These are phyloP conservation scores for Scytalopus superciliaris DNA, from an alignment of 2,113 vertebrate species.

Conservation along the genomic window DNA sequence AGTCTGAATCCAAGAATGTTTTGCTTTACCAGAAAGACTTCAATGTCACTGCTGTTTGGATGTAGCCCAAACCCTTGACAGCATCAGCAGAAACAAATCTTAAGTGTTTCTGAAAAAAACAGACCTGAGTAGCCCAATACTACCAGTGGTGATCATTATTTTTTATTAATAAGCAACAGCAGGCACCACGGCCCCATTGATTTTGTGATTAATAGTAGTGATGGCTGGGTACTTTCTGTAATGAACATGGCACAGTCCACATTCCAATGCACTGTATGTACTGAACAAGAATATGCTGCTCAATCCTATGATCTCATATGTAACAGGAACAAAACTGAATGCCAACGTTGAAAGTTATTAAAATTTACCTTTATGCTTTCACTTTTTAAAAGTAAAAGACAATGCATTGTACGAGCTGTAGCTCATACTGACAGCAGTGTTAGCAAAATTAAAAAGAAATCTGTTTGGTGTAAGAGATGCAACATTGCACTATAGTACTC, in stretches of 20 bases:
- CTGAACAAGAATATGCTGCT: not conserved
- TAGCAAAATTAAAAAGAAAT: not conserved
- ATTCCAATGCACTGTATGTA: not conserved
- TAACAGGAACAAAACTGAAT: not conserved
- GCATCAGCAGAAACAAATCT: not conserved
- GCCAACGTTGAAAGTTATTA: not conserved
- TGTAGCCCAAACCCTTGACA: not conserved
- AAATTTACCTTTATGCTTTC: not conserved
- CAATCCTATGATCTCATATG: not conserved
- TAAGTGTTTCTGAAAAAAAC: not conserved
- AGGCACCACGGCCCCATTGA: not conserved
- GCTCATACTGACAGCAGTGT: not conserved
- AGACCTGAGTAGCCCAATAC: not conserved
- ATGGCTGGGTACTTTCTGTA: not conserved
- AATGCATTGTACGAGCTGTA: not conserved
- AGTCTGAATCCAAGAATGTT: not conserved
- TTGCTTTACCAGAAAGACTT: not conserved
- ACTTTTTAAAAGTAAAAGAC: not conserved
- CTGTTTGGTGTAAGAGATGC: not conserved
- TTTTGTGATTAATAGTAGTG: constrained; percentile 1
- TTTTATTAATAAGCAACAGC: not conserved
- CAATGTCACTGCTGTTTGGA: not conserved
- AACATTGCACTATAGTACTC: not conserved
- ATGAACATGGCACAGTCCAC: not conserved
- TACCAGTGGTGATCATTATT: not conserved